Evolutionary conservation across 2,797 vertebrate genomes (phyloP).

Genomic region (Takifugu ocellatus): DNA sequence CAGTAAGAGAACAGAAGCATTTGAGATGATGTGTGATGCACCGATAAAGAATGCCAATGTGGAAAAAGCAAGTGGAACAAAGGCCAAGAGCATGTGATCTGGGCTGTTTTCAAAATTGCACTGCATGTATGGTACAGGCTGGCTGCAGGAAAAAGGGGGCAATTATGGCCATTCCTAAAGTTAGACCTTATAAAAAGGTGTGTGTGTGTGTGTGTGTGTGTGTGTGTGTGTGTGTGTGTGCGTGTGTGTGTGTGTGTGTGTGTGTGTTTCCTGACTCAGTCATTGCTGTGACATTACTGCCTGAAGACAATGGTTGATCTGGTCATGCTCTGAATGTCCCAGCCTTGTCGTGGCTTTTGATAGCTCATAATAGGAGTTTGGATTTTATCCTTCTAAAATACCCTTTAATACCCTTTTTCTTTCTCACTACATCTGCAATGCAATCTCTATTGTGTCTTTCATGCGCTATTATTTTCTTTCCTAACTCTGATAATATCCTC

Average conservation of each 20-base stretch:
- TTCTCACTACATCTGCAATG: conserved; percentile 10
- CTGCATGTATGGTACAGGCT: conserved; percentile 59
- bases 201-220: too few species aligned
- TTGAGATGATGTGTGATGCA: conserved; percentile 42
- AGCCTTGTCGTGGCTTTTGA: conserved; percentile 8
- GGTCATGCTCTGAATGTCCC: conserved; percentile 4
- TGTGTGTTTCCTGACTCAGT: too few species aligned
- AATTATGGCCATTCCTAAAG: not conserved
- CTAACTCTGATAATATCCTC: not conserved
- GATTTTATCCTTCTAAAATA: conserved; percentile 8
- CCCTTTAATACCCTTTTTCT: not conserved
- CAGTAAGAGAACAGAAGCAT: too few species aligned
- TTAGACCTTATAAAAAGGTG: too few species aligned
- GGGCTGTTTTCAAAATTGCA: conserved; percentile 59
- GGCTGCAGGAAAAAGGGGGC: conserved; percentile 45
- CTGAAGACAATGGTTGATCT: conserved; percentile 24
- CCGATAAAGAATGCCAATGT: conserved; percentile 67
- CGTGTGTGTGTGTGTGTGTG: too few species aligned
- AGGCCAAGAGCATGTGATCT: conserved; percentile 49
- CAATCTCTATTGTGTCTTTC: conserved; percentile 6
- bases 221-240: too few species aligned
- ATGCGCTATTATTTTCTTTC: conserved; percentile 19
- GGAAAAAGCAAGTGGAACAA: conserved; percentile 58
- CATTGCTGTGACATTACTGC: conserved; percentile 19
- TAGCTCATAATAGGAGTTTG: conserved; percentile 12